Evolutionary conservation across 2,113 vertebrate genomes (phyloP).

Genomic region (Strix aluco): DNA sequence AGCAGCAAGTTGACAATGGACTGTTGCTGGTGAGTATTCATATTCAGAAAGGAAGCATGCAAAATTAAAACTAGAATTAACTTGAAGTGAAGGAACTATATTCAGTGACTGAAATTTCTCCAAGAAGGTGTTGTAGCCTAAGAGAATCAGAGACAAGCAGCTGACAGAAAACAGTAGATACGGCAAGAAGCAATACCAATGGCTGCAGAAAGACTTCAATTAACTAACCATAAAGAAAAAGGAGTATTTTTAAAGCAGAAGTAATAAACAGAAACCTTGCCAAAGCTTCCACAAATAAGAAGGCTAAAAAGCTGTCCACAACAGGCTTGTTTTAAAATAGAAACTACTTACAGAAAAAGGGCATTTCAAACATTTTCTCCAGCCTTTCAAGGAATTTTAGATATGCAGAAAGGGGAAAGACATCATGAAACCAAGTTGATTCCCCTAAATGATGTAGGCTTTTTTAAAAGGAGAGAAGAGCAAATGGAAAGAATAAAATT

Average conservation of each 20-base stretch:
- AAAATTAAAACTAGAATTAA: slow-evolving; percentile 53
- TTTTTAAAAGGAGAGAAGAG: neutral
- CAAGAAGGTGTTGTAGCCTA: neutral
- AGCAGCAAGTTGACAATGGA: neutral
- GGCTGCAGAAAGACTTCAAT: neutral
- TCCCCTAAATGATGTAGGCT: neutral
- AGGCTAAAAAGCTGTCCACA: neutral
- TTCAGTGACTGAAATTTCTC: neutral
- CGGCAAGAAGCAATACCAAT: neutral
- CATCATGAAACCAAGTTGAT: neutral
- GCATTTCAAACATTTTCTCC: neutral
- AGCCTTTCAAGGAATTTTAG: neutral
- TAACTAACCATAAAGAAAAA: neutral
- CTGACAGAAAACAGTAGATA: neutral
- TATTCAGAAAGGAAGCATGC: slow-evolving; percentile 42
- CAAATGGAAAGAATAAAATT: neutral
- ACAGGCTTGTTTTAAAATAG: neutral
- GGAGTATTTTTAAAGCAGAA: neutral
- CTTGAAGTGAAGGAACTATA: neutral
- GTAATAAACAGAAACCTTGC: neutral
- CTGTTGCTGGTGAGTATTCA: slow-evolving; percentile 29
- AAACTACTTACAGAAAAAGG: neutral
- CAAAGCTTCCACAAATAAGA: neutral
- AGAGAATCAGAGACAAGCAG: neutral
- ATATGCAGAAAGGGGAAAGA: neutral